Conservation (phyloP, 2,113 vertebrate species). For the Megaceryle maxima region DNA sequence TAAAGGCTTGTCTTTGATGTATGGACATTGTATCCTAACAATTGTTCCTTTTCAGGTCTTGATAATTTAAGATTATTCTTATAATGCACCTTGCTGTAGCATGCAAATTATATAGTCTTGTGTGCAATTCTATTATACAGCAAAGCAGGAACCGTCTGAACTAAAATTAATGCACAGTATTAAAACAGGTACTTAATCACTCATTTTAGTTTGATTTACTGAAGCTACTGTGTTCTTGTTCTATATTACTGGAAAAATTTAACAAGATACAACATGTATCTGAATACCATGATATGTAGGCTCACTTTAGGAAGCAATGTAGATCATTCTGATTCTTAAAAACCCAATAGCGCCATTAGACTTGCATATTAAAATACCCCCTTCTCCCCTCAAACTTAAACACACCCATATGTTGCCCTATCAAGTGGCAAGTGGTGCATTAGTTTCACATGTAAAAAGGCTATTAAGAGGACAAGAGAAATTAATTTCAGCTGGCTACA, state of each 20-base stretch:
- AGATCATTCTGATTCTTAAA: constrained; percentile 64
- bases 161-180: constrained; percentile 38
- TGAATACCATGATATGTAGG: constrained; percentile 36
- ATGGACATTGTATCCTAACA: neutral
- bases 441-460: constrained; percentile 23
- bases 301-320: constrained; percentile 64
- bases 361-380: constrained; percentile 46
- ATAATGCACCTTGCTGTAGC: constrained; percentile 38
- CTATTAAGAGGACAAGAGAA: constrained; percentile 40
- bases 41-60: constrained; percentile 7
- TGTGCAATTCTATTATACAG: neutral
- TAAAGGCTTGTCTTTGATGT: constrained; percentile 58
- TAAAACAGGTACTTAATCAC: constrained; percentile 65
- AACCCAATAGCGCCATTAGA: constrained; percentile 54
- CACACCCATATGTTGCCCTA: constrained; percentile 2
- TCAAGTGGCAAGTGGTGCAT: constrained; percentile 26
- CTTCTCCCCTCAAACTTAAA: neutral
- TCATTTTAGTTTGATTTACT: constrained; percentile 75
- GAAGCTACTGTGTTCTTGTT: constrained; percentile 68
- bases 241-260: constrained; percentile 62
- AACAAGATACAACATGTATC: constrained; percentile 58
- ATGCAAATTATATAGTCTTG: constrained; percentile 47
- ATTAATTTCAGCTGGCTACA: neutral
- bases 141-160: constrained; percentile 31
- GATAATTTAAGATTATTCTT: constrained; percentile 69